Conservation (phyloP, 2,888 invertebrate species). For the Harpalus rufipes region DNA sequence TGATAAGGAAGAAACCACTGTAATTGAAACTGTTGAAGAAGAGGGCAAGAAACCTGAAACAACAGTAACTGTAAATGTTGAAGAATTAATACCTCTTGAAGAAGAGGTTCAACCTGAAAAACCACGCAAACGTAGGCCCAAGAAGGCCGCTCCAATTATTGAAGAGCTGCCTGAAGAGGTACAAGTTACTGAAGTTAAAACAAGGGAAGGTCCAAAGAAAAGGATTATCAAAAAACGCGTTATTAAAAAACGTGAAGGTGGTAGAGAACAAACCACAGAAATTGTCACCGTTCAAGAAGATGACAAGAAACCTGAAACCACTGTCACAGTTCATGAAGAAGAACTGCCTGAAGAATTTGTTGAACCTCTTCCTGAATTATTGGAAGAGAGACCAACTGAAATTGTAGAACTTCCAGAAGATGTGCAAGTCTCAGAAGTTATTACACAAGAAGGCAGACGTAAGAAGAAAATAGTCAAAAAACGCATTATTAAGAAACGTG, state of each 20-base stretch:
- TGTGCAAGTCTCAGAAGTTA: conserved; percentile 69
- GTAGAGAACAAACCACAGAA: conserved; percentile 73
- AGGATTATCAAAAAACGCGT: conserved; percentile 75
- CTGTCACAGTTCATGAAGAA: conserved; percentile 71
- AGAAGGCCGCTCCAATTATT: conserved; percentile 60
- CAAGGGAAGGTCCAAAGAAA: conserved; percentile 70
- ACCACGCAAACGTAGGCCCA: conserved; percentile 70
- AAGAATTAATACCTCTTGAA: conserved; percentile 69
- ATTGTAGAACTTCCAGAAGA: conserved; percentile 73
- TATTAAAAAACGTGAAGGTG: conserved; percentile 74
- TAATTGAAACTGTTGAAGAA: conserved; percentile 75
- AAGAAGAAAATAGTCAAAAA: conserved; percentile 73
- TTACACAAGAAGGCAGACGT: conserved; percentile 67
- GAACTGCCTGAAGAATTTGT: conserved; percentile 69
- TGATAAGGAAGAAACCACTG: conserved; percentile 72
- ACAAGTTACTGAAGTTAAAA: conserved; percentile 71
- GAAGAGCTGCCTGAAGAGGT: conserved; percentile 71
- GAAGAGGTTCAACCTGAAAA: conserved; percentile 69
- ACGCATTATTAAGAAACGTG: conserved; percentile 71
- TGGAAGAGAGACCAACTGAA: conserved; percentile 69
- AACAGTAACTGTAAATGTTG: conserved; percentile 71
- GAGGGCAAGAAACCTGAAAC: conserved; percentile 75
- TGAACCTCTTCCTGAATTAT: conserved; percentile 63
- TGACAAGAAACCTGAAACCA: conserved; percentile 73
- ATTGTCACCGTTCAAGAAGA: conserved; percentile 73